phyloP scores from a whole-genome alignment of 2,113 vertebrate species.

The Paraplagusia blochii region DNA sequence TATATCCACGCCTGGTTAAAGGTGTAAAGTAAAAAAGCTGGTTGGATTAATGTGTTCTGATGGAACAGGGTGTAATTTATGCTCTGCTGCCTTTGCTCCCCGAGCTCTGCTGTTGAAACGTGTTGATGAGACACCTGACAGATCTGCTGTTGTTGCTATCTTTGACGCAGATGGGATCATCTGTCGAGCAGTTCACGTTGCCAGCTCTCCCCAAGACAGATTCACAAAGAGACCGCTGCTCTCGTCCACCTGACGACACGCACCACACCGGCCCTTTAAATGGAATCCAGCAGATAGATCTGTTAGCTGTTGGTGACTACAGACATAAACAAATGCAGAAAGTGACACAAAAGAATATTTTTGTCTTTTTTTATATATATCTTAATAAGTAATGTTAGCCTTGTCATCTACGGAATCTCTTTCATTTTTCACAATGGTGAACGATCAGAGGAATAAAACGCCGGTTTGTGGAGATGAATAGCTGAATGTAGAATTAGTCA shows the following conservation, averaged over 20 bases:
- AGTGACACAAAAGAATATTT: background rate
- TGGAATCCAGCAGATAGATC: background rate
- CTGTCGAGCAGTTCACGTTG: slow-evolving; percentile 36
- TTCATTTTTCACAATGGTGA: slow-evolving; percentile 2
- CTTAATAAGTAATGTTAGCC: background rate
- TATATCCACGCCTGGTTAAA: slow-evolving; percentile 2
- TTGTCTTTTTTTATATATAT: background rate
- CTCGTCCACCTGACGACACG: background rate
- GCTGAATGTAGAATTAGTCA: slow-evolving; percentile 9
- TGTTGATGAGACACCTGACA: slow-evolving; percentile 68
- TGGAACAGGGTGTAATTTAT: slow-evolving; percentile 21
- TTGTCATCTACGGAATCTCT: slow-evolving; percentile 1
- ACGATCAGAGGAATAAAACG: slow-evolving; percentile 34
- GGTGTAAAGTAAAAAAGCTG: background rate
- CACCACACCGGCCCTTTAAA: slow-evolving; percentile 5
- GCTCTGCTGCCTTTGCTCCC: slow-evolving; percentile 16
- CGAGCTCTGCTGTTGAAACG: slow-evolving; percentile 42
- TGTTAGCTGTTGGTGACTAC: too few species aligned
- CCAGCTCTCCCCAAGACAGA: slow-evolving; percentile 48
- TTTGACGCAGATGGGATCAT: slow-evolving; percentile 64
- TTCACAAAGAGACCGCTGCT: slow-evolving; percentile 7
- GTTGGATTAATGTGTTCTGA: slow-evolving; percentile 11
- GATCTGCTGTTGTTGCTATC: slow-evolving; percentile 39
- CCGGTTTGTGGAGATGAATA: slow-evolving; percentile 4
- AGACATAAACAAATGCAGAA: too few species aligned